These are phyloP conservation scores for Dione juno DNA, from an alignment of 2,888 invertebrate species.

Conservation along the genomic window DNA sequence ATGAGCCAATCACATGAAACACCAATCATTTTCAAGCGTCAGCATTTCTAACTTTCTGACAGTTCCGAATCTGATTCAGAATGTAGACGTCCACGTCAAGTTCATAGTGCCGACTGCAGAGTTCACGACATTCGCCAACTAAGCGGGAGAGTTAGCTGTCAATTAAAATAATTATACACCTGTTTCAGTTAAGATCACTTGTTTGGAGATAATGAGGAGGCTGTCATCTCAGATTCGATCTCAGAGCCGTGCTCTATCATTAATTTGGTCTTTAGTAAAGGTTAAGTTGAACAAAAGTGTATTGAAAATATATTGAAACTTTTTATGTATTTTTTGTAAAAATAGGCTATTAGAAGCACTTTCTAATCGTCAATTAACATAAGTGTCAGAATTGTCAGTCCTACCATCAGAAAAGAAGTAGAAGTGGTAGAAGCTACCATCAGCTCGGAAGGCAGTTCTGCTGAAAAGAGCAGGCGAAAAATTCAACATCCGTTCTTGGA, in stretches of 20 bases:
- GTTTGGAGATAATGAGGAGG: conserved; percentile 51
- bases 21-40: background rate
- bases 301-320: conserved; percentile 1
- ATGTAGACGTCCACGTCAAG: conserved; percentile 35
- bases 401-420: too few species aligned
- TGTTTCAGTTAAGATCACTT: conserved; percentile 49
- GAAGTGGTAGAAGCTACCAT: too few species aligned
- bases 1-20: too few species aligned
- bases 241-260: conserved; percentile 16
- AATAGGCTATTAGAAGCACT: too few species aligned
- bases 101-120: conserved; percentile 40
- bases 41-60: conserved; percentile 5
- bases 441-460: too few species aligned
- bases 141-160: conserved; percentile 46
- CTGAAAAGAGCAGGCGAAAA: too few species aligned
- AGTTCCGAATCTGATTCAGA: conserved; percentile 41
- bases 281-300: background rate
- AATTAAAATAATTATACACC: conserved; percentile 54
- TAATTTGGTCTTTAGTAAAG: conserved; percentile 12
- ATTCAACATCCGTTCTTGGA: too few species aligned
- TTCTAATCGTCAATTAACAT: too few species aligned
- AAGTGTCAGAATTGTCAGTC: too few species aligned
- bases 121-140: conserved; percentile 35
- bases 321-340: too few species aligned
- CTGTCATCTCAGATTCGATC: conserved; percentile 28